Evolutionary conservation across 2,113 vertebrate species (phyloP).

Genomic region (Nyctereutes procyonoides): DNA sequence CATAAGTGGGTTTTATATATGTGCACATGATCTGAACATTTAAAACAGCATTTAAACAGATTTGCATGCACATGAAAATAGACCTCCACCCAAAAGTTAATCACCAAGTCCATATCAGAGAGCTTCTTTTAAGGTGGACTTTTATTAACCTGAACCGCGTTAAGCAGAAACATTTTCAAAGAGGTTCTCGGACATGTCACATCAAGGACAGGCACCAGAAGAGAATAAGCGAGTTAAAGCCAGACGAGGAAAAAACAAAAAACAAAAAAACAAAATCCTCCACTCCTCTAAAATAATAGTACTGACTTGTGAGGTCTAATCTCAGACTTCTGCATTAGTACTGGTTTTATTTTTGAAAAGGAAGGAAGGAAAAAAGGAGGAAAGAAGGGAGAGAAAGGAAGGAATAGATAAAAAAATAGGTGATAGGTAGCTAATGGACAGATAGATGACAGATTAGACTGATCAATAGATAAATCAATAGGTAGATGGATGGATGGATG

Average conservation of each 20-base stretch:
- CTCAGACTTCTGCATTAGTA: background rate
- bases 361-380: background rate
- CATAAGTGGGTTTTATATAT: conserved; percentile 16
- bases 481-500: background rate
- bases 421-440: background rate
- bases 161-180: conserved; percentile 38
- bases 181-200: conserved; percentile 6
- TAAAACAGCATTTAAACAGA: conserved; percentile 43
- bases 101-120: conserved; percentile 24
- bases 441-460: background rate
- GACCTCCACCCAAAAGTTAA: background rate
- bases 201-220: background rate
- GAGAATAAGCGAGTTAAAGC: background rate
- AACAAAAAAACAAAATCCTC: background rate
- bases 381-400: background rate
- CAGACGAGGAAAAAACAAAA: background rate
- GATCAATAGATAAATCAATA: background rate
- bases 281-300: background rate
- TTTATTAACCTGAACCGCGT: conserved; percentile 13
- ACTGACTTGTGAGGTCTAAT: background rate
- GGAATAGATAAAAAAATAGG: background rate
- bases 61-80: conserved; percentile 33
- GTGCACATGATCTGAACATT: conserved; percentile 44
- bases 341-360: background rate
- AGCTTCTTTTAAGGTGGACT: conserved; percentile 11